phyloP scores from a whole-genome alignment of 2,888 invertebrate species.

The Mythimna albipuncta region DNA sequence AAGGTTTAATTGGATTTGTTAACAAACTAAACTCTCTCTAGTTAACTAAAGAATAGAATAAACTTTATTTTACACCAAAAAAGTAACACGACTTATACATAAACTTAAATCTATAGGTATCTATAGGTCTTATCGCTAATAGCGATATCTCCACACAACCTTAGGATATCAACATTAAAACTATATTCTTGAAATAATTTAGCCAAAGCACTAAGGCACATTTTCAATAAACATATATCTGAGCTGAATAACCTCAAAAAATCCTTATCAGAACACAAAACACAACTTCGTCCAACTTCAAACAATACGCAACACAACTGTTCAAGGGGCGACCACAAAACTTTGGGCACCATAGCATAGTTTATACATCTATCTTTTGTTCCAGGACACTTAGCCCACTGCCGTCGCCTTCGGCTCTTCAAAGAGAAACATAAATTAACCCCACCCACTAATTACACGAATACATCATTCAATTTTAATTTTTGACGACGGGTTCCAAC shows the following conservation, averaged over 20 bases:
- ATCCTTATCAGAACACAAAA: not conserved
- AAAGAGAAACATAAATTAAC: slow-evolving; percentile 74
- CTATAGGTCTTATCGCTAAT: too few relatives aligned
- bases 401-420: slow-evolving; percentile 64
- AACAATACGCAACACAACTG: slow-evolving; percentile 18
- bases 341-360: slow-evolving; percentile 50
- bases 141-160: too few relatives aligned
- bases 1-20: too few relatives aligned
- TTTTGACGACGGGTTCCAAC: slow-evolving; percentile 74
- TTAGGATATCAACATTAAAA: too few relatives aligned
- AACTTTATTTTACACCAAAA: too few relatives aligned
- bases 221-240: too few relatives aligned
- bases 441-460: slow-evolving; percentile 73
- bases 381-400: slow-evolving; percentile 53
- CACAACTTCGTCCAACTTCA: not conserved
- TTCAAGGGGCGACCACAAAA: slow-evolving; percentile 14
- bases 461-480: slow-evolving; percentile 74
- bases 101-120: too few relatives aligned
- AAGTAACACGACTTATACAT: too few relatives aligned
- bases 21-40: too few relatives aligned
- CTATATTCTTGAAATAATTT: too few relatives aligned
- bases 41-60: too few relatives aligned
- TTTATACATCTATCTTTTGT: slow-evolving; percentile 57
- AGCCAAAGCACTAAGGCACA: too few relatives aligned
- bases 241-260: not conserved